Base-by-base conservation (phyloP, 1,140 invertebrate genomes). In the Eurytemora carolleeae region DNA sequence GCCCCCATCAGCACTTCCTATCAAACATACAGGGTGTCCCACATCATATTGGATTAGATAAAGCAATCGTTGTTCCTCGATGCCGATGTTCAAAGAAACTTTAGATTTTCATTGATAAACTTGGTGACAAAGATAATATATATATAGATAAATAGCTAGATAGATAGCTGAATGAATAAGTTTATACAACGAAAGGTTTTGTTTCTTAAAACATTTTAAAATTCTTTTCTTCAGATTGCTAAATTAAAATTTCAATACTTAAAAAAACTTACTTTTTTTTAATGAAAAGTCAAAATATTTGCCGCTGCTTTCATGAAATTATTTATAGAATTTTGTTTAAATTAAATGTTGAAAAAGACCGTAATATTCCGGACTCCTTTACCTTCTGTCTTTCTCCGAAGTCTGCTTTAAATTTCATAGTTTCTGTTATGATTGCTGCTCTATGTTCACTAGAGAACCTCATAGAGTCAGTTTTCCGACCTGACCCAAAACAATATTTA, bases 381-480 rank as follows among this genome's bases (percentile, higher is more conserved):
- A 63, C 65, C 61, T 21, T 63, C 57, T 55, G 63, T 60, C 57
- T 66, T 55, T 69, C 67, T 63, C 82, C 79, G 77, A 89, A 87
- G 67, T 79, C 75, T 70, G 82, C 78, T 67, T 83, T 79, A 69
- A 82, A 86, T 69, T 79, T 84, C 57, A 97, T 78, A 65, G 90
- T 87, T 69, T 94, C 87, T 17, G 90, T 93, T 21, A 98, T 74
- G 65, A 99, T 80, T 66, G 96, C 80, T 61, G 86, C 81, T 69
- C 94, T 81, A 71, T 92, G 85, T 69, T 98, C 94, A 2, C 90
- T 92, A n/a, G 91, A 94, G 72, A 99, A 96, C 69, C 83, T 87
- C 86, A 98, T 97, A 18, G 83, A 83, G 69, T 97, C 93, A 56
- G 81, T 77, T 77, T 95, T 95, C 66, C 72, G 86, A 12, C 31